Evolutionary conservation across 2,888 invertebrate genomes (phyloP), one percentile per base, ranked within the genome.

Genomic region (Cataglyphis rosenhaueri): DNA sequence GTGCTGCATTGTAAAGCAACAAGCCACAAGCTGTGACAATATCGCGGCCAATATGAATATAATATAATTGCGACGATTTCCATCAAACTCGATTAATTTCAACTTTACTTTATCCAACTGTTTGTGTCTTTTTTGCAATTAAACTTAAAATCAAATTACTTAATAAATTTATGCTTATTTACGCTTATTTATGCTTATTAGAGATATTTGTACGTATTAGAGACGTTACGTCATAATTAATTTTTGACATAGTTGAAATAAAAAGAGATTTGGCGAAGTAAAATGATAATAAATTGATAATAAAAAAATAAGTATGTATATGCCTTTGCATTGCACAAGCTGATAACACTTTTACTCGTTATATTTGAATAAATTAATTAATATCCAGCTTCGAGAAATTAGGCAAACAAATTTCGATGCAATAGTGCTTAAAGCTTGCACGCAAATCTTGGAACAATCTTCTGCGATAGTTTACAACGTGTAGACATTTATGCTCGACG

Each of bases 341-440:
- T 55, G 48, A 57, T 62, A 79, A 82, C 76, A 83, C 61, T 79
- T 57, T 41, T 83, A 70, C 81, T 81, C 66, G 81, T 81, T 68
- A 48, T 82, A 29, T 55, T 1, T 62, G 55, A 82, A 61, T 73
- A 82, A 83, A 86, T 84, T 86, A 76, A 84, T 81, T 86, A 76
- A 84, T 81, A 85, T 84, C 65, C 59, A 83, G 62, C 32, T 68
- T 78, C 71, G 65, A 29, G 59, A 64, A 81, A 73, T 59, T 44
- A 61, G 32, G 15, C 65, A 12, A 32, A 5, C 59, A 18, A 18
- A 65, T 79, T 62, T 83, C 44, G 29, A 66, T 57, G 81, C 82
- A 81, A 70, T 79, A 57, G 75, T 44, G 73, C 66, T 71, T 86
- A 75, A 64, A 57, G 12, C 10, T 52, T 52, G 48, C 48, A 52